These are phyloP conservation scores for Nerophis ophidion DNA, from an alignment of 2,113 vertebrate genomes.

Conservation along the genomic window DNA sequence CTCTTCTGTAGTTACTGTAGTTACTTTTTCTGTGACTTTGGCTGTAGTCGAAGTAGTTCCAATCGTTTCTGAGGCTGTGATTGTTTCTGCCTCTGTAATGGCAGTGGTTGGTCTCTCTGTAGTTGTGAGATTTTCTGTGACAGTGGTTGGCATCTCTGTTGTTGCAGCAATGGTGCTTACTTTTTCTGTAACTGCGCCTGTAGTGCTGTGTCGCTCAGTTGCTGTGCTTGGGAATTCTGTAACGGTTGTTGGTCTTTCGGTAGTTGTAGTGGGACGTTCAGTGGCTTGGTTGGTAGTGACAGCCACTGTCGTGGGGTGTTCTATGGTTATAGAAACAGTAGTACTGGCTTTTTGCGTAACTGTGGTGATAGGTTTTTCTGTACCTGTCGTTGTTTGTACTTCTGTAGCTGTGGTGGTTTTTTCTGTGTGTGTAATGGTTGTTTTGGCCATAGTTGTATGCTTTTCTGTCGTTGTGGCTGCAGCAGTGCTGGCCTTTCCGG, in stretches of 20 bases:
- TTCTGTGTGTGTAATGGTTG: conserved; percentile 2
- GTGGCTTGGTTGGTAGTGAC: not conserved
- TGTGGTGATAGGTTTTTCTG: not conserved
- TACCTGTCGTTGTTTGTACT: not conserved
- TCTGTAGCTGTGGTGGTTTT: not conserved
- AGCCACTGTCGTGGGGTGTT: not conserved
- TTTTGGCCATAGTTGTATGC: not conserved
- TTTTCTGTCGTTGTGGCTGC: conserved; percentile 5
- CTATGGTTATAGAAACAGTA: not conserved
- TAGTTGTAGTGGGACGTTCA: not conserved
- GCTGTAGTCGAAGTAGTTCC: not conserved
- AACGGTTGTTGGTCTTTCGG: not conserved
- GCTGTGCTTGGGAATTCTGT: not conserved
- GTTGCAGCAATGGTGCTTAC: not conserved
- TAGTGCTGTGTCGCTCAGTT: not conserved
- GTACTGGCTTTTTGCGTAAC: not conserved
- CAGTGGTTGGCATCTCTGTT: not conserved
- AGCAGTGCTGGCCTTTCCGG: not conserved
- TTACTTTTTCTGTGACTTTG: not conserved
- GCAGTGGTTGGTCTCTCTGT: not conserved
- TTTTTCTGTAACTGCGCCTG: not conserved
- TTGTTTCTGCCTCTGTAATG: not conserved
- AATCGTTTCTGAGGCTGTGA: not conserved
- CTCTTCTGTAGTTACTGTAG: too few species aligned
- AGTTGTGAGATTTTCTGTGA: not conserved